These are phyloP conservation scores for Drosophila azteca DNA, from an alignment of 1,140 invertebrate genomes.

Conservation along the genomic window DNA sequence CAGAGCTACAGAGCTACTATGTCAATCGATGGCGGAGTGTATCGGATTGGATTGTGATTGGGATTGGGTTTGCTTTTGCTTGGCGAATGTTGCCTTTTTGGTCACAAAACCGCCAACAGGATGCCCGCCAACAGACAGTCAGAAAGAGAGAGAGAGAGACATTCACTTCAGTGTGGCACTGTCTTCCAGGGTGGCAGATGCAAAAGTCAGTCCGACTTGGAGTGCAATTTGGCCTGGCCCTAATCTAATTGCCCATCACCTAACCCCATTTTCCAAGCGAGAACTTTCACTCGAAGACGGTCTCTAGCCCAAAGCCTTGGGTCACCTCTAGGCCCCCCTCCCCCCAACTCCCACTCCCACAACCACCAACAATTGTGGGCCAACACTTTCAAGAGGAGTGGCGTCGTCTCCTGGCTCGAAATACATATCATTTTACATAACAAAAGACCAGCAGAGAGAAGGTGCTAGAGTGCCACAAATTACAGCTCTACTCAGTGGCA, in stretches of 20 bases:
- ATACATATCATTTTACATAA: conserved; percentile 54
- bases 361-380: conserved; percentile 13
- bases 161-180: conserved; percentile 46
- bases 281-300: conserved; percentile 39
- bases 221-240: conserved; percentile 31
- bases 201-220: conserved; percentile 3
- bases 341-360: not conserved
- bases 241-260: conserved; percentile 51
- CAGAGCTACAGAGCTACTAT: too few species aligned
- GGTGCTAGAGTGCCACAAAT: conserved; percentile 13
- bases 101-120: conserved; percentile 41
- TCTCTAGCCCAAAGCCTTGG: conserved; percentile 18
- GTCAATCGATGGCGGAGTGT: conserved; percentile 21
- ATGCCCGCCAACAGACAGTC: conserved; percentile 23
- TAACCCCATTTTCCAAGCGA: conserved; percentile 38
- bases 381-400: conserved; percentile 32
- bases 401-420: conserved; percentile 23
- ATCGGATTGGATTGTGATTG: conserved; percentile 22
- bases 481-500: conserved; percentile 4
- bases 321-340: conserved; percentile 6
- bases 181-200: conserved; percentile 5
- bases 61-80: not conserved
- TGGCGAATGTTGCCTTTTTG: conserved; percentile 43
- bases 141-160: conserved; percentile 13
- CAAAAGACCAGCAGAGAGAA: conserved; percentile 19